phyloP scores from a whole-genome alignment of 2,797 vertebrate genomes.

The Hippoglossus hippoglossus region DNA sequence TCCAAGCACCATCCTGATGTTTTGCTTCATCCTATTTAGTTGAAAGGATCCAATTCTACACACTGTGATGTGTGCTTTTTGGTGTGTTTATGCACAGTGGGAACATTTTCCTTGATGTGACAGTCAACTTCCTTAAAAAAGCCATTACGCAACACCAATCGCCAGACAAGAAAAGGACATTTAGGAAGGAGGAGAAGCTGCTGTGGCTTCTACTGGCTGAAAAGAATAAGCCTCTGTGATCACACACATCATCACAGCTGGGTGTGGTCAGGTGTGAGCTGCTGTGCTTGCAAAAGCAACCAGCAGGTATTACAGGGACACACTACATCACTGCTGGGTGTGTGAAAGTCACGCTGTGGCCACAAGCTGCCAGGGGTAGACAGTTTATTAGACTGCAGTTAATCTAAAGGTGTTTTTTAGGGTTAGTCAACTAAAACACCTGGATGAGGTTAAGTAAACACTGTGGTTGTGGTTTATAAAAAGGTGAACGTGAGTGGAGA shows the following conservation, averaged over 20 bases:
- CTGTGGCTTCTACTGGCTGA: background rate
- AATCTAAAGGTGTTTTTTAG: too few species aligned
- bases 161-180: background rate
- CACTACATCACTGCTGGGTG: background rate
- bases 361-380: background rate
- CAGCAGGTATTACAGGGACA: background rate
- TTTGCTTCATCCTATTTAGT: too few species aligned
- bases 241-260: background rate
- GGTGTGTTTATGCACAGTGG: too few species aligned
- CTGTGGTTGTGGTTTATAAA: background rate
- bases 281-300: background rate
- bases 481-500: background rate
- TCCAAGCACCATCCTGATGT: background rate
- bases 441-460: background rate
- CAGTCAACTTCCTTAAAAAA: too few species aligned
- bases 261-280: background rate
- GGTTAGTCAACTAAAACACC: background rate
- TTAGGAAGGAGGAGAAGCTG: background rate
- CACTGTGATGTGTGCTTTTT: too few species aligned
- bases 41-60: too few species aligned
- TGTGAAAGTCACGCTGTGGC: background rate
- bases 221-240: background rate
- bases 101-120: too few species aligned
- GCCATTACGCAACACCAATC: too few species aligned
- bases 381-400: background rate